Evolutionary conservation across 2,113 vertebrate genomes (phyloP).

Genomic region (Desmodus rotundus): DNA sequence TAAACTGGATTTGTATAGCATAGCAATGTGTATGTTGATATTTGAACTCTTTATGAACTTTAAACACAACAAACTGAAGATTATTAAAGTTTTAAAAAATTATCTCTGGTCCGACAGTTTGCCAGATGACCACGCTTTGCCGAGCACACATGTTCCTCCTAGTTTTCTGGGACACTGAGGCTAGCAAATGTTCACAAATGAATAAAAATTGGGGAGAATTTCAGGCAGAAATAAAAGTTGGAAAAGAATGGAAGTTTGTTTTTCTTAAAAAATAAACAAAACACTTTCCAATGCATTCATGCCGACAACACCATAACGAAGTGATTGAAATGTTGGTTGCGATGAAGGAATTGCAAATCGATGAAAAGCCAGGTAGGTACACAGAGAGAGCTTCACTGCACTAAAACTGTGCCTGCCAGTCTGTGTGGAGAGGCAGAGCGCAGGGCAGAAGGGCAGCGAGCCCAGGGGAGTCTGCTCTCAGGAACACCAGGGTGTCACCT

Average conservation of each 20-base stretch:
- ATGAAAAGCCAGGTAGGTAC: background rate
- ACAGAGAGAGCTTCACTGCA: background rate
- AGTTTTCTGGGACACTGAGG: background rate
- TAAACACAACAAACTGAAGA: background rate
- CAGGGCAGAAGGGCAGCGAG: background rate
- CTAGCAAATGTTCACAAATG: background rate
- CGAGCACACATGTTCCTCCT: background rate
- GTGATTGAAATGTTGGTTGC: constrained; percentile 1
- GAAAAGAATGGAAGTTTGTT: background rate
- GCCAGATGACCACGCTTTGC: background rate
- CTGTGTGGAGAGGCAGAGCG: background rate
- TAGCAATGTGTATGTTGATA: background rate
- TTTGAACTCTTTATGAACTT: constrained; percentile 22
- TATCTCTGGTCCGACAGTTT: background rate
- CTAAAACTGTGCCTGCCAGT: background rate
- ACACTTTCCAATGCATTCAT: background rate
- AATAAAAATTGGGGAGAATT: constrained; percentile 40
- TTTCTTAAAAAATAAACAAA: background rate
- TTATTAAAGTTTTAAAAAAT: background rate
- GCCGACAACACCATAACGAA: background rate
- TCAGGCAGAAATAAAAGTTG: background rate
- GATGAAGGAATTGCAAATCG: background rate
- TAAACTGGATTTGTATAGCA: background rate
- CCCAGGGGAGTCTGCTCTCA: background rate
- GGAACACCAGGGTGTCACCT: background rate